A percentile compares a stretch with the other conserved stretches of the same genome.
Evolutionary conservation across 1,140 invertebrate genomes (phyloP).

Genomic region (Spodoptera frugiperda): DNA sequence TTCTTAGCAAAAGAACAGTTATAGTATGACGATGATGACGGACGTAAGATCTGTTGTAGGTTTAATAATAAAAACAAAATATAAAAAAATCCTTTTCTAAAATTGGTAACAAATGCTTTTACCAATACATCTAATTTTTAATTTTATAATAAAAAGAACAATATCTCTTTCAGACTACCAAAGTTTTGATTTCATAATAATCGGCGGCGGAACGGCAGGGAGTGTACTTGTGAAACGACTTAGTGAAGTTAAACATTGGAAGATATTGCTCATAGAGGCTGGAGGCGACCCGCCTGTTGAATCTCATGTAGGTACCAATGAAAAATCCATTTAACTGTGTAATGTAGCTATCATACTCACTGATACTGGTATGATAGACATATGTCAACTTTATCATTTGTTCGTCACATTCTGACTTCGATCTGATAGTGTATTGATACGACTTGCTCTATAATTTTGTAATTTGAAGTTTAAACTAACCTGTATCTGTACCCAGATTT

Average conservation of each 20-base stretch:
- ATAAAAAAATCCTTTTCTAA: too few relatives aligned
- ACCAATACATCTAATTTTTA: background rate
- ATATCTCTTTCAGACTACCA: conserved; percentile 50
- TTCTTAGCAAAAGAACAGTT: too few relatives aligned
- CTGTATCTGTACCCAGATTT: too few relatives aligned
- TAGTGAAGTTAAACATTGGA: conserved; percentile 68
- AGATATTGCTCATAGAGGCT: conserved; percentile 86
- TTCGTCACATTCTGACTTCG: too few relatives aligned
- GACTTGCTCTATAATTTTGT: too few relatives aligned
- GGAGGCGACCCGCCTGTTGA: conserved; percentile 66
- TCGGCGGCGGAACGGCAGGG: conserved; percentile 72
- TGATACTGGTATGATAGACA: background rate
- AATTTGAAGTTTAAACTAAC: too few relatives aligned
- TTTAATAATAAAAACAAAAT: too few relatives aligned
- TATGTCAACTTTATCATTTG: background rate
- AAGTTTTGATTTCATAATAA: conserved; percentile 55
- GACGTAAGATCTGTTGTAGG: too few relatives aligned
- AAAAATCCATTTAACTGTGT: background rate
- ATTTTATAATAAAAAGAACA: conserved; percentile 8
- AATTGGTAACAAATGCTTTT: background rate
- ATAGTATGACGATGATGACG: too few relatives aligned
- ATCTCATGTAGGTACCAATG: conserved; percentile 30
- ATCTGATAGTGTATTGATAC: too few relatives aligned
- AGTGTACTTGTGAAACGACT: conserved; percentile 73
- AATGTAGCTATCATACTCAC: background rate